These are phyloP conservation scores for Myrmophylax atrothorax DNA, from an alignment of 2,113 vertebrate species.

Conservation along the genomic window DNA sequence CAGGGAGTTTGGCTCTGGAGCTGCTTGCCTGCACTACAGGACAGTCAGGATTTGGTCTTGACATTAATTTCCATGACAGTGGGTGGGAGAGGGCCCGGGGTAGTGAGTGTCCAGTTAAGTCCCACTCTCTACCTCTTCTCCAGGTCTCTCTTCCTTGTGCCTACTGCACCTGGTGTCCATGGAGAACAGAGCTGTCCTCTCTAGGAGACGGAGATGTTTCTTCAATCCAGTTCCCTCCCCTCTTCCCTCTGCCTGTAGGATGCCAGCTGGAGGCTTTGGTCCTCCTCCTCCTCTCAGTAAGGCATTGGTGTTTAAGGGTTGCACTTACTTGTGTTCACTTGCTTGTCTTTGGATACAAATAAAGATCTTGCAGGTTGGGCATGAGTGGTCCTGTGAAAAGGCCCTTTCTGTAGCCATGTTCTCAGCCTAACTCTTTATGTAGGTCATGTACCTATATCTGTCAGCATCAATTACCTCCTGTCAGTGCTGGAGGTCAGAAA, in stretches of 20 bases:
- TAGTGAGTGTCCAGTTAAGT: neutral
- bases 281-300: neutral
- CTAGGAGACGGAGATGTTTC: neutral
- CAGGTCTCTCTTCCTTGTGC: neutral
- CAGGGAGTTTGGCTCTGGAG: neutral
- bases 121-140: neutral
- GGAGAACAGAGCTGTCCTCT: neutral
- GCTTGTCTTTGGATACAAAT: neutral
- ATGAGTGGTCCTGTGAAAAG: neutral
- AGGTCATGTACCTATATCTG: neutral
- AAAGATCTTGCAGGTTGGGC: neutral
- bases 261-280: neutral
- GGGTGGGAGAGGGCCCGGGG: neutral
- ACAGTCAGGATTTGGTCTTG: neutral
- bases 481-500: neutral
- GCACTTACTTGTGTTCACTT: neutral
- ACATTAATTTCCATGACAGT: neutral
- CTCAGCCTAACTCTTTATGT: rapidly evolving
- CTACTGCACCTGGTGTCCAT: neutral
- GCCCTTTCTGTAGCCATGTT: neutral
- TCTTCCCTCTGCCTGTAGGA: neutral
- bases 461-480: neutral
- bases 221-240: neutral
- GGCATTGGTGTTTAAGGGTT: rapidly evolving
- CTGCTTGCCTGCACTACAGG: neutral